Evolutionary conservation across 2,888 invertebrate genomes (phyloP), one percentile per base, ranked within the genome.

Genomic region (Macrosiphum euphorbiae): DNA sequence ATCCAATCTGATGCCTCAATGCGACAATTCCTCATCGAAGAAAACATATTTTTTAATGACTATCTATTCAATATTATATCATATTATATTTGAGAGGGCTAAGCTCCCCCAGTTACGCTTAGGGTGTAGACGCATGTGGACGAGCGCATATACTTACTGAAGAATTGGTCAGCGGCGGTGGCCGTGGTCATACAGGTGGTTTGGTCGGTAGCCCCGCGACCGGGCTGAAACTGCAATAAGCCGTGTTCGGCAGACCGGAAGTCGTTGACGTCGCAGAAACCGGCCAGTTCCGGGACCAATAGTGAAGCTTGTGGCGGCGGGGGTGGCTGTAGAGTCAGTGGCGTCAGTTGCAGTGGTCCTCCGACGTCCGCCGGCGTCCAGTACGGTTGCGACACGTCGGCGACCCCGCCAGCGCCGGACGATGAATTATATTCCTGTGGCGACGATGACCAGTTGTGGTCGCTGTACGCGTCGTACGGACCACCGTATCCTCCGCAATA

Each of bases 381-480:
- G 55, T 90, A 50, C 50, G 84, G 52, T 55, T n/a, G 84, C 41
- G 47, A n/a, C 41, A n/a, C 55, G 85, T 28, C 86, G 85, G 26
- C 44, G 41, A 10, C n/a, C 67, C 26, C n/a, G 84, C 52, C 47
- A 35, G 47, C 28, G 90, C 44, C 61, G 67, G 85, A 44, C 41
- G 52, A 16, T 28, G n/a, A 47, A 35, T 26, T 58, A 26, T 88
- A 78, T 41, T 78, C 67, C 7, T n/a, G 88, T n/a, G 52, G 13
- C 52, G 61, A 44, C 35, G 92, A 47, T 24, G 92, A n/a, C 92
- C 92, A 92, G 50, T 84, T 78, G 52, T 35, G 11, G 55, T 78
- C 20, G 91, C 41, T 1, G 84, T 52, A 88, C 24, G 88, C 47
- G 87, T 92, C 92, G 92, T 78, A 88, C 52, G 78, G 52, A 8